Base-by-base conservation (phyloP, 53 echinoderm and acorn worm genomes). In the Zoroaster sp. region DNA sequence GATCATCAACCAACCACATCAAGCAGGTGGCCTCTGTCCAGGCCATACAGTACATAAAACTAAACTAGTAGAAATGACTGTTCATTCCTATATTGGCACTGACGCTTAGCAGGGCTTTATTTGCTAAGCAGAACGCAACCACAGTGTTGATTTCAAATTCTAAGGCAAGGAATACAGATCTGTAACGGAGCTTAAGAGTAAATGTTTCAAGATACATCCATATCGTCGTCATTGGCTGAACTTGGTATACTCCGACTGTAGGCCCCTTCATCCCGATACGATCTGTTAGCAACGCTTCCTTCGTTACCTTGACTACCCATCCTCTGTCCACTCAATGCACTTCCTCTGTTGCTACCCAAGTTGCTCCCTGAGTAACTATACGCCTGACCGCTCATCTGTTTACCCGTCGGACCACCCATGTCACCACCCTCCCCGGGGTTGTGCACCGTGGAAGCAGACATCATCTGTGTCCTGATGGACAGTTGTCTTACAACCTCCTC, bases 401-500 rank as follows among this genome's bases (percentile, higher is more conserved):
- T 78, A 37, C 71, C 15, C 69, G 9, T 28, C 71, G 17, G 35
- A 37, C 37, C 37, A n/a, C 71, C 10, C 35, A 34, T 70, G 30
- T 70, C 10, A 9, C 71, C 6, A 23, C 38, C 40, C 40, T 83
- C 70, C 69, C 69, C 34, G 4, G 44, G 69, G 35, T 46, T 37
- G 35, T 40, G 85, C 15, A 71, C 51, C 8, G 71, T 85, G 2
- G 85, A 71, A 33, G 71, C 85, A 7, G 85, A 85, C 45, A 35
- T 11, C 35, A 70, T 49, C 51, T 71, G 85, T 18, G 51, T 70
- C 51, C 85, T 40, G 33, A 63, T 74, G 53, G 86, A 85, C 21
- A 95, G 72, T 80, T 93, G 91, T 21, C 74, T 52, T 1, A 73
- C 79, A 53, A 95, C 80, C 49, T 87, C 78, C 86, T 95, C 90